Percentiles rank a stretch among this genome's conserved stretches.
Conservation (phyloP, 2,797 vertebrate species). For the Gymnocypris eckloni region DNA sequence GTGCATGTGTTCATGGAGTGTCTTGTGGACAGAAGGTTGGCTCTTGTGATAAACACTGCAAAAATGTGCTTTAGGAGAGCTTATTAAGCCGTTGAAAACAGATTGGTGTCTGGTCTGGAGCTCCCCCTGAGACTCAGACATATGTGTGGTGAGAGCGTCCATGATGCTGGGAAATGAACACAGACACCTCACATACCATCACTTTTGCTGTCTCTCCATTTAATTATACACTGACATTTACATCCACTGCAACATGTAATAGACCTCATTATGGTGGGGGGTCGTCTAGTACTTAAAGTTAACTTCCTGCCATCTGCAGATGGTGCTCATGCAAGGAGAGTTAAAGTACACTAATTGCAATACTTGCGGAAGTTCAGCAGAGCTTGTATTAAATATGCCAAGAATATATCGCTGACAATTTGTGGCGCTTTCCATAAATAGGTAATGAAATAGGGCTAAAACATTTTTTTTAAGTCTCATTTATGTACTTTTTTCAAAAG, state of each 20-base stretch:
- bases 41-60: background rate
- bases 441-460: background rate
- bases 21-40: background rate
- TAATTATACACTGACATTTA: constrained; percentile 45
- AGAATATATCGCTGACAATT: background rate
- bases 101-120: constrained; percentile 32
- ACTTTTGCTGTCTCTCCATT: constrained; percentile 7
- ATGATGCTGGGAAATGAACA: background rate
- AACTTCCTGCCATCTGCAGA: constrained; percentile 18
- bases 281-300: constrained; percentile 15
- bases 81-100: constrained; percentile 40
- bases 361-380: background rate
- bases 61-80: constrained; percentile 13
- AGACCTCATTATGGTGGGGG: background rate
- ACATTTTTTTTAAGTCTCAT: background rate
- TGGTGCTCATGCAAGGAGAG: constrained; percentile 8
- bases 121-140: constrained; percentile 26
- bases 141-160: constrained; percentile 3
- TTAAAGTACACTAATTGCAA: constrained; percentile 21
- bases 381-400: background rate
- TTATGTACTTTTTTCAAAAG: background rate
- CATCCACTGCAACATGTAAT: background rate
- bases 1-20: background rate
- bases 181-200: constrained; percentile 8
- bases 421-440: background rate